Base-by-base conservation (phyloP, 2,888 invertebrate species). In the Isotomurus palustris region DNA sequence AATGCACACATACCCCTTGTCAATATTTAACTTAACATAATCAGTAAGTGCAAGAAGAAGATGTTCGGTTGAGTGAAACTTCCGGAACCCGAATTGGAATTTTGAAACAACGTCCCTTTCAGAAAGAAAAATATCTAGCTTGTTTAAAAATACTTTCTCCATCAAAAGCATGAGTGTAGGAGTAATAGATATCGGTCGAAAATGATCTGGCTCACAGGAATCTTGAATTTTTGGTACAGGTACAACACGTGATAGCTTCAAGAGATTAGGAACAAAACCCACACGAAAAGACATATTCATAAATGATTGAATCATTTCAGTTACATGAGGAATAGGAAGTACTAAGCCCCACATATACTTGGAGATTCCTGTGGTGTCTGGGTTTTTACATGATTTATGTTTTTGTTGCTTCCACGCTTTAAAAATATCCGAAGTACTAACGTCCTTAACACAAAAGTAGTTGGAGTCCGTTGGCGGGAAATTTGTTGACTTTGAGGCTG, bases 11-110 rank as follows among this genome's bases (percentile, higher is more conserved):
- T 5, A 27, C 8, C 59, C 52, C 12, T 21, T 35, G 24, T 56
- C 56, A 1, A 60, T 27, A 24, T 25, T 29, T 24, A 25, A n/a
- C 24, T 41, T 8, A 10, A 56, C 32, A n/a, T 21, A 51, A 17
- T 59, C 56, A 24, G 41, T 55, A 5, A 51, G 17, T 1, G 52
- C 55, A 21, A 52, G 4, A 54, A 56, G 51, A 2, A 55, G 48
- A 19, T 32, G 45, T 27, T 59, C 55, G 2, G 59, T 55, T 1
- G 58, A 58, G n/a, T 58, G 54, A n/a, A 1, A 2, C 19, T 40
- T 38, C 5, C 59, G 25, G 19, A 50, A 52, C 0, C 60, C 60
- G 29, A 52, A 60, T 40, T 60, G 60, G 27, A 3, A 24, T 22
- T 40, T 22, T 1, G 48, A n/a, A 1, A 56, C 5, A 1, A 56